Conservation (phyloP, 2,888 invertebrate genomes). For the Uropetala carovei region DNA sequence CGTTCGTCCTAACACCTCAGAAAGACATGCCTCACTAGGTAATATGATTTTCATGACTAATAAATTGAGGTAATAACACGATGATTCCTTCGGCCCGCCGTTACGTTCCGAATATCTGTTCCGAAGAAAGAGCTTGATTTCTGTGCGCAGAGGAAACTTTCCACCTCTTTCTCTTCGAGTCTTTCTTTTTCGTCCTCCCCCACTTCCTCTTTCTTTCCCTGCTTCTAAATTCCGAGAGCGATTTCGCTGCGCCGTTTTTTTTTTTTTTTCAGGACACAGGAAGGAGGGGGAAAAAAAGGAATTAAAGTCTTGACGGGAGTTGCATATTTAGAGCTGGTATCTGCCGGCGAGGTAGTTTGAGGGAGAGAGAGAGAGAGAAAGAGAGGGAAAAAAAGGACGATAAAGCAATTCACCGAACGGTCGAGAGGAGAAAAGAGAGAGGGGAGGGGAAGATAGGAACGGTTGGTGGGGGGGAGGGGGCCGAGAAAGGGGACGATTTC, state of each 20-base stretch:
- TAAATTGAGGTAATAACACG: background rate
- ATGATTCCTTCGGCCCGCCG: background rate
- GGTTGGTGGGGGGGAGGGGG: background rate
- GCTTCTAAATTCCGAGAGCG: background rate
- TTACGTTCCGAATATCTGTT: background rate
- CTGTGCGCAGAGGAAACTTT: background rate
- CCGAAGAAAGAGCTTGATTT: background rate
- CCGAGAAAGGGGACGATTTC: background rate
- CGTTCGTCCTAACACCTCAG: too few relatives aligned
- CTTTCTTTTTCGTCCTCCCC: background rate
- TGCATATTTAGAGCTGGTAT: conserved; percentile 20
- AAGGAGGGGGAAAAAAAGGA: background rate
- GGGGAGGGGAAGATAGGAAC: background rate
- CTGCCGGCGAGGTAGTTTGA: background rate
- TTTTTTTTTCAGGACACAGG: background rate
- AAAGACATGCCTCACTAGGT: too few relatives aligned
- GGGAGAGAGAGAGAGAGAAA: background rate
- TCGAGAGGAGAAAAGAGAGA: background rate
- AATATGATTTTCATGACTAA: background rate
- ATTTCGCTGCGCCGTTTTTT: background rate
- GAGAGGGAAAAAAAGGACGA: background rate
- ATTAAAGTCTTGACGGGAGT: conserved; percentile 26
- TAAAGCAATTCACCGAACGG: conserved; percentile 1
- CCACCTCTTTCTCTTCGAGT: background rate
- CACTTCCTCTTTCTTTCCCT: background rate